Conservation (phyloP, 2,888 invertebrate genomes). For the Chalcosyrphus nemorum region DNA sequence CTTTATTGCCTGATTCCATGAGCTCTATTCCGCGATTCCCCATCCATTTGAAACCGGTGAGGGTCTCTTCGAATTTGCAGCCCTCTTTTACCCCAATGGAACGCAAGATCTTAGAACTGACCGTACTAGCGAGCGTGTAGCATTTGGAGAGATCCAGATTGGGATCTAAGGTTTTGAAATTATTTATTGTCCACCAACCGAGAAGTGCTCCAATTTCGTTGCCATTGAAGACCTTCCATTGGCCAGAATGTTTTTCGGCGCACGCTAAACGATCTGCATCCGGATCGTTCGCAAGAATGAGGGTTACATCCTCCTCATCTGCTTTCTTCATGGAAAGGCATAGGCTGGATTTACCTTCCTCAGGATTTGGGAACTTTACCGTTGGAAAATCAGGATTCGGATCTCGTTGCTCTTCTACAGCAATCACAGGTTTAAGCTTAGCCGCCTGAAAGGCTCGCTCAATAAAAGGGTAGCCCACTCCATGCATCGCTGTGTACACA, state of each 20-base stretch:
- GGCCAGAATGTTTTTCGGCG: conserved; percentile 88
- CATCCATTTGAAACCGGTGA: conserved; percentile 99
- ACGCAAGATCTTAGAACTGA: conserved; percentile 96
- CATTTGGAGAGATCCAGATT: conserved; percentile 84
- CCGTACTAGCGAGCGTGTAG: conserved; percentile 95
- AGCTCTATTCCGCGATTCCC: conserved; percentile 91
- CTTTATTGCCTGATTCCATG: conserved; percentile 87
- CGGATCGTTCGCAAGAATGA: conserved; percentile 98
- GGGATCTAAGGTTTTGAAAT: conserved; percentile 83
- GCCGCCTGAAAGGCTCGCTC: conserved; percentile 88
- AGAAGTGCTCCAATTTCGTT: conserved; percentile 97
- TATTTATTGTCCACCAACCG: conserved; percentile 95
- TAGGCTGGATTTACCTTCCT: conserved; percentile 93
- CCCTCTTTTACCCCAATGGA: conserved; percentile 92
- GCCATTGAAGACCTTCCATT: conserved; percentile 87
- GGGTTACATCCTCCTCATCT: conserved; percentile 85
- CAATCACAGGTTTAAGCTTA: conserved; percentile 84
- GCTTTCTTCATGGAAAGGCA: conserved; percentile 91
- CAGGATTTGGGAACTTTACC: conserved; percentile 98
- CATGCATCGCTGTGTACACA: conserved; percentile 99
- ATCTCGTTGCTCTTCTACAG: conserved; percentile 87
- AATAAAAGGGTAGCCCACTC: conserved; percentile 94
- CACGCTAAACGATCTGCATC: conserved; percentile 98
- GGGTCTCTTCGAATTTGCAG: conserved; percentile 91
- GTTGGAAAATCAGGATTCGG: conserved; percentile 99